phyloP scores from a whole-genome alignment of 2,113 vertebrate species.

The Syrmaticus mikado region DNA sequence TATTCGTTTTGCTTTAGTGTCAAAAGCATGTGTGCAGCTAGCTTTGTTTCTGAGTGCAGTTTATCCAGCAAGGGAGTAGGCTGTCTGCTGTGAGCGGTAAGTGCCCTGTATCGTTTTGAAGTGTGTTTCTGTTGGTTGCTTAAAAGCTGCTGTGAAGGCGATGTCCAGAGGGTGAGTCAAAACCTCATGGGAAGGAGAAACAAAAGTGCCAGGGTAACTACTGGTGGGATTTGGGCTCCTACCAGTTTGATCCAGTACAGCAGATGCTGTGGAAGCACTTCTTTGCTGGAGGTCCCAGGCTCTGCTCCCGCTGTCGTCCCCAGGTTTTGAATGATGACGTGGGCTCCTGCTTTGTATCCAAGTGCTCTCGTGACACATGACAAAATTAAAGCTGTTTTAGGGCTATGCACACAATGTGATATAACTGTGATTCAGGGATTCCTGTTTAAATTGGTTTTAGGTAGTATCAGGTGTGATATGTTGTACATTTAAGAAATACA shows the following conservation, averaged over 20 bases:
- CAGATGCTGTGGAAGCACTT: neutral
- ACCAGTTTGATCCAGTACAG: neutral
- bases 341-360: neutral
- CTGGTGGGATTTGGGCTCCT: neutral
- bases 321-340: fast-evolving
- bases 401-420: neutral
- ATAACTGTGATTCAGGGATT: neutral
- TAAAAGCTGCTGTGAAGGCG: neutral
- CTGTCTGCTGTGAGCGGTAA: neutral
- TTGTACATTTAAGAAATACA: neutral
- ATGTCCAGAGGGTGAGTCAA: neutral
- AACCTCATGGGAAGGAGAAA: neutral
- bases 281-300: neutral
- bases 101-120: neutral
- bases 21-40: neutral
- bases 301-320: neutral
- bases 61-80: neutral
- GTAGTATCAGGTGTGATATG: neutral
- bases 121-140: neutral
- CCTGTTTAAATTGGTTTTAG: neutral
- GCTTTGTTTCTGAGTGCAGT: neutral
- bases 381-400: neutral
- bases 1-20: neutral
- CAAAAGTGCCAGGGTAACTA: neutral
- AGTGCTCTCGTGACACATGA: neutral